phyloP scores from a whole-genome alignment of 2,888 invertebrate genomes.

The Clitarchus hookeri region DNA sequence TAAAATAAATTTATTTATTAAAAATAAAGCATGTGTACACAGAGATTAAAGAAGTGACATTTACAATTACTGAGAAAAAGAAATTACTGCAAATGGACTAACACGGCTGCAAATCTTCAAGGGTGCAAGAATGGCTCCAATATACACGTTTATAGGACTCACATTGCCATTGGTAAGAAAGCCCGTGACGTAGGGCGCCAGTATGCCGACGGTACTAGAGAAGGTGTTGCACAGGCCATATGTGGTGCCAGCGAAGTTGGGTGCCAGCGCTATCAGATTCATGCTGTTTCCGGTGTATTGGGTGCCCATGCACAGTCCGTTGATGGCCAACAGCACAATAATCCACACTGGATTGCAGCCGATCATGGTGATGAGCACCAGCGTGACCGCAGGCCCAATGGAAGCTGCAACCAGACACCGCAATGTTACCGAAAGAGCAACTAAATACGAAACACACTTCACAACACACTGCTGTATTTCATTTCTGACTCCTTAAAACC shows the following conservation, averaged over 20 bases:
- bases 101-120: too few relatives aligned
- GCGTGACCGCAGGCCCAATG: slow-evolving; percentile 30
- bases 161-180: slow-evolving; percentile 43
- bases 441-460: too few relatives aligned
- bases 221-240: slow-evolving; percentile 51
- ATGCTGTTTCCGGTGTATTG: slow-evolving; percentile 47
- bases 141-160: not conserved
- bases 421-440: too few relatives aligned
- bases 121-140: too few relatives aligned
- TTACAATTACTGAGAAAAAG: too few relatives aligned
- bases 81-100: too few relatives aligned
- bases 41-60: too few relatives aligned
- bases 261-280: slow-evolving; percentile 51
- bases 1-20: too few relatives aligned
- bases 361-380: slow-evolving; percentile 29
- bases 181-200: slow-evolving; percentile 49
- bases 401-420: slow-evolving; percentile 11
- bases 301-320: slow-evolving; percentile 33
- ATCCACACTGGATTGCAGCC: slow-evolving; percentile 29
- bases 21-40: too few relatives aligned
- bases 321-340: slow-evolving; percentile 32
- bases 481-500: too few relatives aligned
- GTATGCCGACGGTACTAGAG: slow-evolving; percentile 50
- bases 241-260: slow-evolving; percentile 50
- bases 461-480: too few relatives aligned